phyloP scores from a whole-genome alignment of 2,888 invertebrate species.

The Clunio marinus region DNA sequence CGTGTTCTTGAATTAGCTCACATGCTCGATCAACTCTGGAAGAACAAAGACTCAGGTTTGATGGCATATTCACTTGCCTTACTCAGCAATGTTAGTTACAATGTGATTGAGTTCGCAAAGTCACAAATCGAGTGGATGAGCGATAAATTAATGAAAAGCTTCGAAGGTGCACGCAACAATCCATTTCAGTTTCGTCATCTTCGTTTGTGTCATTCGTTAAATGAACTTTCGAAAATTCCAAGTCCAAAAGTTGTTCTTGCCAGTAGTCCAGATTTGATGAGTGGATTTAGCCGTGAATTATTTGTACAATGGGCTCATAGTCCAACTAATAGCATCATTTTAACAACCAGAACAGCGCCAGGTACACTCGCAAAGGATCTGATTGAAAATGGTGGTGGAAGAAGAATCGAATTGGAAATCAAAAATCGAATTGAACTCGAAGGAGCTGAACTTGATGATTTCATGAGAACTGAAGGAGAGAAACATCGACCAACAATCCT shows the following conservation, averaged over 20 bases:
- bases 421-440: constrained; percentile 68
- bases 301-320: constrained; percentile 92
- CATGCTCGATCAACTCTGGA: constrained; percentile 92
- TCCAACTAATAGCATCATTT: constrained; percentile 87
- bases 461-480: constrained; percentile 61
- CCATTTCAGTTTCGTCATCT: constrained; percentile 94
- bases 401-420: constrained; percentile 67
- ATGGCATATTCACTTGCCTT: constrained; percentile 90
- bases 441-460: constrained; percentile 73
- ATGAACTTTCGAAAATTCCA: constrained; percentile 78
- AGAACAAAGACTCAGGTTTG: constrained; percentile 92
- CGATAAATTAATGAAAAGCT: constrained; percentile 90
- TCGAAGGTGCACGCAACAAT: constrained; percentile 86
- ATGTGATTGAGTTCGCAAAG: constrained; percentile 98
- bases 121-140: constrained; percentile 99
- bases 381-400: constrained; percentile 66
- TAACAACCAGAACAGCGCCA: constrained; percentile 82
- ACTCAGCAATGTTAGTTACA: constrained; percentile 94
- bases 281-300: constrained; percentile 90
- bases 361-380: constrained; percentile 76
- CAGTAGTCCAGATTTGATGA: constrained; percentile 90
- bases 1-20: constrained; percentile 93
- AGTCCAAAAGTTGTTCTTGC: constrained; percentile 94
- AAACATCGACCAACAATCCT: constrained; percentile 50
- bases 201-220: constrained; percentile 87